A percentile compares a stretch with the other conserved stretches of the same genome.
Evolutionary conservation across 1,140 invertebrate species (phyloP).

Genomic region (Proctacanthus coquilletti): DNA sequence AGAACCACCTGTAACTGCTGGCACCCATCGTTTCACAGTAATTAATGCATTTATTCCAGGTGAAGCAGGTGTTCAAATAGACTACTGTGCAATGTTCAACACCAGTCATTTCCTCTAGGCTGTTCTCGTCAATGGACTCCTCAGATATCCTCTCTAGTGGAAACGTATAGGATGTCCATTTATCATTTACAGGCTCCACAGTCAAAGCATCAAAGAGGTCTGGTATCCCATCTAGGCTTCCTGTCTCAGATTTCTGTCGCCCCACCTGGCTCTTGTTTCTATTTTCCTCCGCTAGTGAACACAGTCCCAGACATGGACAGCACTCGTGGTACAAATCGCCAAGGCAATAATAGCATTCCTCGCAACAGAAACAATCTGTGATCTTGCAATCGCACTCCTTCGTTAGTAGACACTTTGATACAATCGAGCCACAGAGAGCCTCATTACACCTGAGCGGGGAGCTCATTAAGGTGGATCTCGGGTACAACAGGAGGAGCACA

Average conservation of each 20-base stretch:
- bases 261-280: conserved; percentile 47
- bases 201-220: conserved; percentile 72
- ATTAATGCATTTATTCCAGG: conserved; percentile 55
- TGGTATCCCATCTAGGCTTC: conserved; percentile 58
- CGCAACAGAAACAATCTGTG: conserved; percentile 78
- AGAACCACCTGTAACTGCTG: conserved; percentile 63
- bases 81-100: conserved; percentile 73
- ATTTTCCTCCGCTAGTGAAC: conserved; percentile 73
- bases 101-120: conserved; percentile 39
- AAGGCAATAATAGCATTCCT: conserved; percentile 79
- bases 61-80: conserved; percentile 79
- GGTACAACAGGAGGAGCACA: too few relatives aligned
- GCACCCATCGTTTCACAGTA: conserved; percentile 28
- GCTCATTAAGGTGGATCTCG: too few relatives aligned
- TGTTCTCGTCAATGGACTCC: conserved; percentile 12
- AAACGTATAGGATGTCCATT: conserved; percentile 69
- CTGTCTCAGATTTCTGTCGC: conserved; percentile 69
- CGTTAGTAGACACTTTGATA: conserved; percentile 90
- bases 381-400: conserved; percentile 90
- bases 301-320: conserved; percentile 85
- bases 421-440: conserved; percentile 44
- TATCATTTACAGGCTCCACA: conserved; percentile 47
- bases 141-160: conserved; percentile 23
- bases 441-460: too few relatives aligned
- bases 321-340: conserved; percentile 81